These are phyloP conservation scores for Limnephilus lunatus DNA, from an alignment of 2,888 invertebrate species.

Conservation along the genomic window DNA sequence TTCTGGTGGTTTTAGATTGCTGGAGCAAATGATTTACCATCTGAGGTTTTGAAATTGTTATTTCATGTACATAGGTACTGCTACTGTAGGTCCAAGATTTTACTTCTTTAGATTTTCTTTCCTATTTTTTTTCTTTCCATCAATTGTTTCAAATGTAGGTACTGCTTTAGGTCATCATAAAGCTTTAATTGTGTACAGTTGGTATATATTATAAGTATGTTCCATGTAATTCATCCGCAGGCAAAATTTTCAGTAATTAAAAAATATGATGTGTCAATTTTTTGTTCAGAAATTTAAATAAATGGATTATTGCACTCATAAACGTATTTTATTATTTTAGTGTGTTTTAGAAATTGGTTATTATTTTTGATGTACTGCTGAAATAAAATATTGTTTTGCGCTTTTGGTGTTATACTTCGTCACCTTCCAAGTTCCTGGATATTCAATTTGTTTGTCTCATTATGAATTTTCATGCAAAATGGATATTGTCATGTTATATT, in stretches of 20 bases:
- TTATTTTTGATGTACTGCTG: slow-evolving; percentile 33
- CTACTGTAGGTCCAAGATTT: background rate
- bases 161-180: background rate
- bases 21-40: background rate
- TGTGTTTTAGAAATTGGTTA: slow-evolving; percentile 20
- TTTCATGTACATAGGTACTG: background rate
- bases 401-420: slow-evolving; percentile 58
- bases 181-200: background rate
- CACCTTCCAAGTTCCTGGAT: slow-evolving; percentile 32
- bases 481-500: background rate
- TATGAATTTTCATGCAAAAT: background rate
- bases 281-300: slow-evolving; percentile 12
- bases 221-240: background rate
- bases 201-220: background rate
- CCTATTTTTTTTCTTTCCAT: background rate
- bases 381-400: slow-evolving; percentile 58
- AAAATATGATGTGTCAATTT: background rate
- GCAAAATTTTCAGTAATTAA: background rate
- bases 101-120: background rate
- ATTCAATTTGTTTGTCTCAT: background rate
- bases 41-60: background rate
- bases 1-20: background rate
- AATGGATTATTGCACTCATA: slow-evolving; percentile 30
- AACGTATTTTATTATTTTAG: slow-evolving; percentile 39
- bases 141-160: background rate